Percentiles rank a stretch among this genome's conserved stretches.
Evolutionary conservation across 2,113 vertebrate species (phyloP).

Genomic region (Copsychus sechellarum): DNA sequence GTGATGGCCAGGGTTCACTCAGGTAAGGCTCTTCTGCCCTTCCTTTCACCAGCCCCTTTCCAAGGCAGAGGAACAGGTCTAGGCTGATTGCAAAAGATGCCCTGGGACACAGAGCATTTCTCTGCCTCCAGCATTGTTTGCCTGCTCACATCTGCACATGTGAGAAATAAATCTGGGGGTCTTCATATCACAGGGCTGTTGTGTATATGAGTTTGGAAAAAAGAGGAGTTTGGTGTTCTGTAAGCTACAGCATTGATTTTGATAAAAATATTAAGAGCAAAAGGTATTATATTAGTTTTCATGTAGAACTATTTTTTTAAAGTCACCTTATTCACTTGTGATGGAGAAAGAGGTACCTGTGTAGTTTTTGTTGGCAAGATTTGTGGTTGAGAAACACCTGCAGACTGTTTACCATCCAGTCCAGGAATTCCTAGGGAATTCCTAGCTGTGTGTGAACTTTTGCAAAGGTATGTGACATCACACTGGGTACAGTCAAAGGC

Average conservation of each 20-base stretch:
- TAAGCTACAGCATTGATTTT: not conserved
- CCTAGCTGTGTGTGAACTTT: not conserved
- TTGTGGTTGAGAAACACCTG: not conserved
- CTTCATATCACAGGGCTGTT: not conserved
- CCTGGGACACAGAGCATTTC: not conserved
- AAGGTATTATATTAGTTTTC: not conserved
- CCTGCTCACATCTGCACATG: fast-evolving
- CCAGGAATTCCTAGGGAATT: not conserved
- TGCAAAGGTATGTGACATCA: not conserved
- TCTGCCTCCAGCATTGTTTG: not conserved
- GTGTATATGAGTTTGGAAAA: not conserved
- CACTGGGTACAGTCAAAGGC: not conserved
- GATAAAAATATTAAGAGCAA: not conserved
- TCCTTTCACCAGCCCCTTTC: not conserved
- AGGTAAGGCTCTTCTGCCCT: not conserved
- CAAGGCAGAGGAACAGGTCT: not conserved
- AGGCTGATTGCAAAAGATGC: not conserved
- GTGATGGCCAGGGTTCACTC: not conserved
- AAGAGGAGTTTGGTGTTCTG: not conserved
- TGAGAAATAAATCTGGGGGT: not conserved
- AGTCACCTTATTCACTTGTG: not conserved
- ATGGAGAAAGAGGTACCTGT: not conserved
- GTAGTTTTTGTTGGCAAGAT: not conserved
- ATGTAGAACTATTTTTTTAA: not conserved
- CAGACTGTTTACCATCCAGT: not conserved